Evolutionary conservation across 2,888 invertebrate species (phyloP), one percentile per base, ranked within the genome.

Genomic region (Homarus gammarus): DNA sequence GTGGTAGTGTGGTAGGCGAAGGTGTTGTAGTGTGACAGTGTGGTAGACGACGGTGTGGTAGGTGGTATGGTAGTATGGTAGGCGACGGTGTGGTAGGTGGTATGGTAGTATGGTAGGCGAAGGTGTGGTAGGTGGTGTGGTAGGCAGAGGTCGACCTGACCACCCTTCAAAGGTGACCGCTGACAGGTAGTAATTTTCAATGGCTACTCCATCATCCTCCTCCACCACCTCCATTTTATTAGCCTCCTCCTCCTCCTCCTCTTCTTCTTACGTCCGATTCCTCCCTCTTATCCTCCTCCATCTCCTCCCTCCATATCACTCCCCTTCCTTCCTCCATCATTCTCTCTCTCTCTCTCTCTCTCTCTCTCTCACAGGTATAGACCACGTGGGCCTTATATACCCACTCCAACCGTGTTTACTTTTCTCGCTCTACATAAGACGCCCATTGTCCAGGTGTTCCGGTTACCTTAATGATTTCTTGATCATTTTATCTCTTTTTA

Each of bases 131-230:
- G 8, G 38, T 10, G 18, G 33, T 33, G 79, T 79, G 61, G 61
- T 36, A 10, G 36, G 64, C 40, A 27, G 1, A n/a, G 81, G 68
- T 10, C 70, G 38, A 44, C 64, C 44, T 56, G 44, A 27, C 49
- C 82, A 68, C 68, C 70, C 82, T 70, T 82, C 82, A 82, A 68
- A 82, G 82, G 70, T 64, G 33, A 64, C 82, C 70, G 82, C 68
- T 82, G 82, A 38, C 82, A 70, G 82, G 68, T 40, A 70, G 70
- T 82, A 70, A 82, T 82, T 82, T 70, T 70, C 82, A 31, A 64
- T 70, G 27, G 61, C 70, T 70, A 82, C 82, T 82, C 82, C 44
- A 82, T 82, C 82, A 82, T 82, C 70, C 0, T 31, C 49, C 33
- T 31, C 49, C 33, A 27, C 15, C 18, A 2, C 36, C 36, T 31